Evolutionary conservation across 2,113 vertebrate species (phyloP).

Genomic region (Rhinopomastus cyanomelas): DNA sequence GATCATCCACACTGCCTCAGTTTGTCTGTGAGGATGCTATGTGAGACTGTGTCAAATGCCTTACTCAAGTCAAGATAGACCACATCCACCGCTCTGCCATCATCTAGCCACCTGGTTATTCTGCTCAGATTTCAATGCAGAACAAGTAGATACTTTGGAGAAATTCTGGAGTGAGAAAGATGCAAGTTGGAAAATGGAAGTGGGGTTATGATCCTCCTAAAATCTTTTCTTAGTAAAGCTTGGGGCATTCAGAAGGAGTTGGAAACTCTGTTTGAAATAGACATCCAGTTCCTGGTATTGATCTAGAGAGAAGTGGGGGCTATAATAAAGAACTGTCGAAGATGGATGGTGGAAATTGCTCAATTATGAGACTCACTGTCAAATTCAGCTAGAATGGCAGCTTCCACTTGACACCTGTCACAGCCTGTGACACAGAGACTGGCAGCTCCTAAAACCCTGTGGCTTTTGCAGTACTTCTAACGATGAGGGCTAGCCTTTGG

Average conservation of each 20-base stretch:
- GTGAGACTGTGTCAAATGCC: too few species aligned
- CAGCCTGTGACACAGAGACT: not conserved
- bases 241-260: not conserved
- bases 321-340: not conserved
- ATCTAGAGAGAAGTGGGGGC: not conserved
- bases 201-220: not conserved
- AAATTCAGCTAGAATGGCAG: not conserved
- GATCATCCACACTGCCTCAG: too few species aligned
- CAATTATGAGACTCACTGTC: not conserved
- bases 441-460: not conserved
- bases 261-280: not conserved
- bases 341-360: not conserved
- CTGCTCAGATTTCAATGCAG: too few species aligned
- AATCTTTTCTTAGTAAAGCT: not conserved
- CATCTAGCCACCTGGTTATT: too few species aligned
- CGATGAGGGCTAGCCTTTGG: not conserved
- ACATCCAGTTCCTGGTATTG: not conserved
- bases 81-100: too few species aligned
- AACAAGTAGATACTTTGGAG: not conserved
- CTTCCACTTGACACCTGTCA: rapidly evolving
- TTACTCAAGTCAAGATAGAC: too few species aligned
- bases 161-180: not conserved
- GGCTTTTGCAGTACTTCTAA: not conserved
- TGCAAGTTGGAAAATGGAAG: not conserved
- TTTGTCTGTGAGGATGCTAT: too few species aligned